Percentiles rank a stretch among this genome's conserved stretches.
Conservation (phyloP, 2,113 vertebrate species). For the Choloepus hoffmanni region DNA sequence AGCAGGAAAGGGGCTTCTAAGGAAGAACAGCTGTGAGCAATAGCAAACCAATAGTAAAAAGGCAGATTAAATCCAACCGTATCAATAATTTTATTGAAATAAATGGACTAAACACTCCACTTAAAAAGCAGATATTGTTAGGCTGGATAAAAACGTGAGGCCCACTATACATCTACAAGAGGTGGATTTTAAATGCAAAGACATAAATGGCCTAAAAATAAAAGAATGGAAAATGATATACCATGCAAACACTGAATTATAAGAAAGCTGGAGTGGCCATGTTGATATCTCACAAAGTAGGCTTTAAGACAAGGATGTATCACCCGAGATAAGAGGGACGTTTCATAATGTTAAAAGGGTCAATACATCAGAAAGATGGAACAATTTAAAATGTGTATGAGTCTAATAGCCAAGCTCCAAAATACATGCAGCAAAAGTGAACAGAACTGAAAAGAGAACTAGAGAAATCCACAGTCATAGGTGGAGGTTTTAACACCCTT, state of each 20-base stretch:
- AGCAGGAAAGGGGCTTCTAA: background rate
- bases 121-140: background rate
- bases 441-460: background rate
- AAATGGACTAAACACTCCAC: background rate
- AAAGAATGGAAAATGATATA: background rate
- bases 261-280: background rate
- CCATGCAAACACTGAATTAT: background rate
- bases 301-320: background rate
- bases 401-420: background rate
- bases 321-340: background rate
- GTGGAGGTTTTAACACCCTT: background rate
- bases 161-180: background rate
- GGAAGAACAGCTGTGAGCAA: background rate
- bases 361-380: background rate
- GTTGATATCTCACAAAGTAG: background rate
- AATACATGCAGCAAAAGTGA: background rate
- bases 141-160: background rate
- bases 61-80: background rate
- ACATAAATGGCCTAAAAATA: background rate
- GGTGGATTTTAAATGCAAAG: background rate
- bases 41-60: background rate
- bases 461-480: background rate
- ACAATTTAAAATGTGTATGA: background rate
- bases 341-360: background rate
- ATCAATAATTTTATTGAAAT: background rate